phyloP scores from a whole-genome alignment of 2,113 vertebrate species.

The Octodon degus region DNA sequence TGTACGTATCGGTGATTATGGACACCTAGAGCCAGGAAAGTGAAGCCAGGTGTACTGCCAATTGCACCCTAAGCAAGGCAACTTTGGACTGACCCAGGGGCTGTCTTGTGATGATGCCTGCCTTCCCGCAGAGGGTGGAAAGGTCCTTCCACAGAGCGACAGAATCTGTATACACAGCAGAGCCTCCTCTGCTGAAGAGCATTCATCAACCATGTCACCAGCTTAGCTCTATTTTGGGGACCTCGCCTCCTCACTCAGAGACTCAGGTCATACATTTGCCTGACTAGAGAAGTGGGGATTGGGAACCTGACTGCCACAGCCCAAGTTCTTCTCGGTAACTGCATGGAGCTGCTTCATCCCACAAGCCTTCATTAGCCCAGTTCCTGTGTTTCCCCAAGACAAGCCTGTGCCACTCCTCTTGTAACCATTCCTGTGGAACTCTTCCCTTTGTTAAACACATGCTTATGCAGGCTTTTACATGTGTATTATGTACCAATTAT shows the following conservation, averaged over 20 bases:
- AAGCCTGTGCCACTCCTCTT: conserved; percentile 5
- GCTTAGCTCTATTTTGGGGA: background rate
- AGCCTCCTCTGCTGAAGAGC: background rate
- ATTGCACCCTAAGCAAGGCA: background rate
- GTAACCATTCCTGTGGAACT: conserved; percentile 46
- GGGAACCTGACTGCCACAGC: background rate
- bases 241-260: background rate
- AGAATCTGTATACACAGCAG: background rate
- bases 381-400: conserved; percentile 48
- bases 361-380: conserved; percentile 46
- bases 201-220: background rate
- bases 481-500: conserved; percentile 87
- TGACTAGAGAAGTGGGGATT: background rate
- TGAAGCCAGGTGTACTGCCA: background rate
- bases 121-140: background rate
- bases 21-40: background rate
- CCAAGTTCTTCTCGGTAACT: background rate
- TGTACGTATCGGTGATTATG: background rate
- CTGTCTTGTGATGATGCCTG: background rate
- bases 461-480: conserved; percentile 84
- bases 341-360: background rate
- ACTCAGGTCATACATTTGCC: background rate
- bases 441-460: conserved; percentile 86
- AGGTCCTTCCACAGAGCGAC: no score
- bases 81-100: no score